Base-by-base conservation (phyloP, 1,140 invertebrate genomes). In the Platyscapa corneri region DNA sequence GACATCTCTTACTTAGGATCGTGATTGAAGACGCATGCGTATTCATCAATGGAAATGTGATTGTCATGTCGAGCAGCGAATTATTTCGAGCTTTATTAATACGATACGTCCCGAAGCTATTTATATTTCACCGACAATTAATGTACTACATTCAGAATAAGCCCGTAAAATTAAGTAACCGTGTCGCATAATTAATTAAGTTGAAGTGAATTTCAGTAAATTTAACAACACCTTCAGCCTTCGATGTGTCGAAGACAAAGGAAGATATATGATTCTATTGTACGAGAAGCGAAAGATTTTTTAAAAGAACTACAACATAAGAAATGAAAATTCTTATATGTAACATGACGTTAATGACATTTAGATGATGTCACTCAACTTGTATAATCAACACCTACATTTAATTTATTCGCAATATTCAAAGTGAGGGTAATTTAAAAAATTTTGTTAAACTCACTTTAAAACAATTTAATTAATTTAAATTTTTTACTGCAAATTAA, bases 11-110 rank as follows among this genome's bases (percentile, higher is more conserved):
- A 16, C 27, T 7, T 30, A 37, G 16, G 27, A 78, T 37, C 34
- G 8, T 32, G 76, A 78, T 34, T n/a, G 32, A 23, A 32, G n/a
- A 53, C 30, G 0, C 3, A 30, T 53, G 1, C 2, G 5, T 3
- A 30, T 75, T 30, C 14, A 30, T n/a, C 49, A n/a, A 23, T 79
- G 23, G 65, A 27, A 82, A 72, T 72, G 65, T 72, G 30, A 18
- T 72, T 82, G 46, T 49, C 65, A 37, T 46, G 60, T 70, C 42
- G 64, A 46, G 6, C 12, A 37, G 42, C 77, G 56, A 65, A 79
- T 37, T 79, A 65, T 79, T 39, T 32, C 49, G 18, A 39, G 37
- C 30, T 64, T 60, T 39, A 39, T 65, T 42, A 65, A 64, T 23
- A 6, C 18, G 23, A 49, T 12, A 30, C 1, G 8, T n/a, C 18